These are phyloP conservation scores for Hypsibius dujardini DNA, from an alignment of 1,140 invertebrate genomes.

Conservation along the genomic window DNA sequence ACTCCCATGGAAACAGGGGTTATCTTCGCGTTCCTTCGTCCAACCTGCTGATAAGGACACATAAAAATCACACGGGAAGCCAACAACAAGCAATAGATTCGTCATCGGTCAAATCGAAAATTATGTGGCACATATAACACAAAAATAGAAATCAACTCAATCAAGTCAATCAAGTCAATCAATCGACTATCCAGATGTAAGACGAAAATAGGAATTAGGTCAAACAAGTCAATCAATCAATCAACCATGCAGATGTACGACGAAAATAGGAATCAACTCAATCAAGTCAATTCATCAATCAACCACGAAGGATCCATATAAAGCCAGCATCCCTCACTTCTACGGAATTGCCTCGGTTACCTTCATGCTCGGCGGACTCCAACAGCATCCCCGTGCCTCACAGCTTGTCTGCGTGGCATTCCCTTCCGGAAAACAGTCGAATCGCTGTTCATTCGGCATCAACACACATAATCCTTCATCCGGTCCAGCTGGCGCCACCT, in stretches of 20 bases:
- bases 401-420: not conserved
- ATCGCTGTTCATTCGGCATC: not conserved
- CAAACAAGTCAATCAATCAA: not conserved
- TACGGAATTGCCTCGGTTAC: not conserved
- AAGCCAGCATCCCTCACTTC: not conserved
- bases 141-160: too few species aligned
- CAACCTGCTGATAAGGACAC: not conserved
- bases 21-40: too few species aligned
- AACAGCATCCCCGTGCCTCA: slow-evolving; percentile 3
- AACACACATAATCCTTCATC: too few species aligned
- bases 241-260: not conserved
- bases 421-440: slow-evolving; percentile 7
- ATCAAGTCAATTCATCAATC: too few species aligned
- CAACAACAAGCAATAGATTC: not conserved
- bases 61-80: not conserved
- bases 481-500: too few species aligned
- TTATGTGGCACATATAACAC: not conserved
- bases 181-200: too few species aligned
- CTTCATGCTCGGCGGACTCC: not conserved
- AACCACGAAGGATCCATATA: not conserved
- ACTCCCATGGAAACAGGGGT: slow-evolving; percentile 30
- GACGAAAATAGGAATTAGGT: too few species aligned
- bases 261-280: too few species aligned
- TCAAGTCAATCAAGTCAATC: too few species aligned
- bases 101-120: not conserved